Conservation (phyloP, 2,113 vertebrate genomes). For the Telmatochromis brichardi region DNA sequence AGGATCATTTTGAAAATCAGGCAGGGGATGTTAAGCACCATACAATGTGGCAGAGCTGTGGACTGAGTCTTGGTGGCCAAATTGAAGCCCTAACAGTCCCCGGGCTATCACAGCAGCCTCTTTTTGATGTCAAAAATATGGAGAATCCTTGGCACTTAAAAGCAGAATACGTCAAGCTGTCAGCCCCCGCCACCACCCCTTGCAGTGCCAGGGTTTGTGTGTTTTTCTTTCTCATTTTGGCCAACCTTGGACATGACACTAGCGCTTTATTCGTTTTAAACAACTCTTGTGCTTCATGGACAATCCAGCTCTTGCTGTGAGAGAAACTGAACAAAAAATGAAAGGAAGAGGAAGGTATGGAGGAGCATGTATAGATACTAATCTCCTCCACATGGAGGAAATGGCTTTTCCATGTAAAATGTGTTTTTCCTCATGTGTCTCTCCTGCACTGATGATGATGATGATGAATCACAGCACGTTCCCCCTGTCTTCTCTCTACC, state of each 20-base stretch:
- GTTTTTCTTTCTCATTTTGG: background rate
- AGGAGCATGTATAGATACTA: slow-evolving; percentile 15
- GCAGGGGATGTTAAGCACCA: background rate
- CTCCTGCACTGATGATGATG: slow-evolving; percentile 24
- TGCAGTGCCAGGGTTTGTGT: background rate
- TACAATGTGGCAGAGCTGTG: slow-evolving; percentile 5
- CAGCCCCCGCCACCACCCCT: background rate
- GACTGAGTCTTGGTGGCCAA: background rate
- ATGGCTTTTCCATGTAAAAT: slow-evolving; percentile 47
- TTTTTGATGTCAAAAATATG: background rate
- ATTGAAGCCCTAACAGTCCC: background rate
- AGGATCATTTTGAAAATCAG: background rate
- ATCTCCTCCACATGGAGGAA: slow-evolving; percentile 40
- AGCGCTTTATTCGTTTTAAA: background rate
- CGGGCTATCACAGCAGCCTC: background rate
- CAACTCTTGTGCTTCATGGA: background rate
- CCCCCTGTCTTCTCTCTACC: background rate
- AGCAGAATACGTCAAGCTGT: slow-evolving; percentile 23
- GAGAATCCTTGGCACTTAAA: background rate
- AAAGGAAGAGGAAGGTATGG: background rate
- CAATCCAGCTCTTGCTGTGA: background rate
- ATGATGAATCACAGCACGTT: slow-evolving; percentile 51
- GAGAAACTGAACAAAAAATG: background rate
- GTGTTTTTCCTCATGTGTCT: slow-evolving; percentile 5
- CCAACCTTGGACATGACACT: background rate